Evolutionary conservation across 2,888 invertebrate genomes (phyloP), one percentile per base, ranked within the genome.

Genomic region (Colostygia pectinataria): DNA sequence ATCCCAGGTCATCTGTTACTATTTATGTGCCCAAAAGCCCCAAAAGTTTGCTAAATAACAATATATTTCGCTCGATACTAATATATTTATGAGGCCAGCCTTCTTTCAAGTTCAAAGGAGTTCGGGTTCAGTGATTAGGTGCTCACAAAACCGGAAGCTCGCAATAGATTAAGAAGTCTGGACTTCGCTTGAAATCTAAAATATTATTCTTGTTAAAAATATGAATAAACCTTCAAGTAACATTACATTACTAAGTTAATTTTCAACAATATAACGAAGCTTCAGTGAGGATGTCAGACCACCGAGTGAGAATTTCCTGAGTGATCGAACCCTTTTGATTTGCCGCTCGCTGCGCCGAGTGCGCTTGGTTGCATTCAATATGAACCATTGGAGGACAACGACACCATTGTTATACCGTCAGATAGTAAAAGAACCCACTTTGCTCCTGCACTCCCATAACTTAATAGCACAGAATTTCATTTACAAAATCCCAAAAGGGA

Each of bases 341-440:
- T 65, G 77, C 78, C 79, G 79, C 74, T 68, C 66, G 65, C 61
- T 65, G 65, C 59, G 50, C 55, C 64, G 63, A 65, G 64, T 65
- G 68, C 69, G 77, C 82, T 72, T 59, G 62, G 69, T 61, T 80
- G 84, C 83, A 85, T 86, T 80, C 77, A 71, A 75, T 84, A 83
- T 81, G 74, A 83, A 74, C 63, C 55, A 43, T 59, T 60, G 61
- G 56, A 61, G 65, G 68, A 74, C 76, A 77, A 81, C 71, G 61
- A 57, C 55, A 55, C 71, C 67, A 75, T 80, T 81, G 78, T 80
- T 71, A 64, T 57, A 63, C 47, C 40, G 63, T 70, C 63, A 66
- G 71, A 74, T 74, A 77, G 61, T 63, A 51, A 64, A 72, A 66
- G 61, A 65, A 65, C 63, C 53, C 44, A 23, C 55, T 54, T 53